Evolutionary conservation across 2,113 vertebrate species (phyloP), one percentile per base, ranked within the genome.

Genomic region (Phylloscopus trochilus): DNA sequence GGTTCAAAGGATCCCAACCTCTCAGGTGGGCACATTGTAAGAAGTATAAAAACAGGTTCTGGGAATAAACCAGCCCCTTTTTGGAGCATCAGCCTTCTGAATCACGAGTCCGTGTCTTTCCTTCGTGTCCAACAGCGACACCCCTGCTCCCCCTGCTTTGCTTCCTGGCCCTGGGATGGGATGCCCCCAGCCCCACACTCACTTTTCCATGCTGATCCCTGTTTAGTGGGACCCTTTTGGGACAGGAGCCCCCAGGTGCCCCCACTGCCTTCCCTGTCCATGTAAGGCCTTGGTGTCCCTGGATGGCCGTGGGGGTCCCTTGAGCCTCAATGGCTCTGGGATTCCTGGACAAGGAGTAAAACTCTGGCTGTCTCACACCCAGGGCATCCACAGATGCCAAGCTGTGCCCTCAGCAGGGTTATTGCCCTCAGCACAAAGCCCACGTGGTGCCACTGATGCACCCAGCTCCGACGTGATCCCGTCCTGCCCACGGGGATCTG

Each of bases 371-470:
- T 66, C 43, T 41, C 11, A 28, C n/a, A 18, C 39, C 26, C 22
- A 46, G 23, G 62, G 24, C 83, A 46, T 9, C 26, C 49, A 39
- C 0, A 21, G 78, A 7, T 1, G 3, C 51, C 69, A 37, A 6
- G 11, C 22, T 7, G 21, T 17, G 15, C 37, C 63, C 75, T 47
- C 55, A 3, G 4, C 64, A 19, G 16, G 4, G 10, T 11, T 9
- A 13, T 35, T 21, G 41, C 64, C 83, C 70, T 27, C 69, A 46
- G 26, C 69, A n/a, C 56, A 46, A 62, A 70, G 67, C 37, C 60
- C 66, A 7, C 0, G 0, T 9, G 46, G 22, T 10, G 15, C 4
- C 74, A 15, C 46, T 49, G 4, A 4, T 11, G 44, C 16, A 4
- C 12, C 56, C 35, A 41, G 1, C 22, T 16, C 56, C 13, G 9